Percentiles rank a stretch among this genome's conserved stretches.
Evolutionary conservation across 1,140 invertebrate species (phyloP).

Genomic region (Armadillidium nasatum): DNA sequence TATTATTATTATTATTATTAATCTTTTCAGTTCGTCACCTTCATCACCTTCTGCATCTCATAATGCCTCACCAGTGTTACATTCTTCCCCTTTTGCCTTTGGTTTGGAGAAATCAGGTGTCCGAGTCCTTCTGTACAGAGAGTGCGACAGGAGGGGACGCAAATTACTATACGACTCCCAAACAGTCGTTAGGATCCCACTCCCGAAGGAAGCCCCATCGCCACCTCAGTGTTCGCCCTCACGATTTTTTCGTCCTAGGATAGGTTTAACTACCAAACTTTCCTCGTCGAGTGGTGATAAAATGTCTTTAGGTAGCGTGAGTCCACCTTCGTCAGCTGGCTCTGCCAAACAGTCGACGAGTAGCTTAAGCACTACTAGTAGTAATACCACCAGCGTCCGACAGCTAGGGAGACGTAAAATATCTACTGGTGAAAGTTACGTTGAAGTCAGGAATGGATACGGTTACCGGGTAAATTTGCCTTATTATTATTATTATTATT

Average conservation of each 20-base stretch:
- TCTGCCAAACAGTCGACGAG: neutral
- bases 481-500: neutral
- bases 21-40: neutral
- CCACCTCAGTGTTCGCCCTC: neutral
- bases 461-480: neutral
- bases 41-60: neutral
- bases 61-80: neutral
- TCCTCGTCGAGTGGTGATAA: too few relatives aligned
- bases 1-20: too few relatives aligned
- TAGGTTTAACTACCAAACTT: too few relatives aligned
- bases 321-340: neutral
- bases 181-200: slow-evolving; percentile 58
- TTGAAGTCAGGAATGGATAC: neutral
- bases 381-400: neutral
- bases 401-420: neutral
- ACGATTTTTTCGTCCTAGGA: neutral
- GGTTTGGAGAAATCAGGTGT: slow-evolving; percentile 12
- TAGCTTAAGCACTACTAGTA: neutral
- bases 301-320: too few relatives aligned
- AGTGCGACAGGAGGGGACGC: slow-evolving; percentile 73
- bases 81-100: neutral
- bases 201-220: slow-evolving; percentile 35
- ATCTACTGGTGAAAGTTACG: neutral
- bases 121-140: slow-evolving; percentile 73
- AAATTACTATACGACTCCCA: slow-evolving; percentile 80